These are phyloP conservation scores for Psilopogon haemacephalus DNA, from an alignment of 2,113 vertebrate genomes.

Conservation along the genomic window DNA sequence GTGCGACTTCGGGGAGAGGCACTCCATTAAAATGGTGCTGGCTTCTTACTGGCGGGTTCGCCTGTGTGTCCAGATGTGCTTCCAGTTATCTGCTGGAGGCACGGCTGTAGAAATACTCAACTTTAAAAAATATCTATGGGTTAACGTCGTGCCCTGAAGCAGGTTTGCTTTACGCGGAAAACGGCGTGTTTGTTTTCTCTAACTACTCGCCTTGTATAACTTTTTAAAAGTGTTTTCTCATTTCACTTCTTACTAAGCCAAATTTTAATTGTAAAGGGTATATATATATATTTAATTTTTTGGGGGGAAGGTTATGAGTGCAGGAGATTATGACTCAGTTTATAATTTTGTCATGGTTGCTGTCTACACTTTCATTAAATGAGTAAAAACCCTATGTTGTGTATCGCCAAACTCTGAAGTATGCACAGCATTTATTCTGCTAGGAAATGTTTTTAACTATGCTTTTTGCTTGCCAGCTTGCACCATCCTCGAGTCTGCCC, in stretches of 20 bases:
- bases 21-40: accelerated
- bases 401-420: not conserved
- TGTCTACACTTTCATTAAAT: not conserved
- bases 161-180: not conserved
- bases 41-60: too few species aligned
- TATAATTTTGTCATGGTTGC: not conserved
- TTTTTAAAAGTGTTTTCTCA: not conserved
- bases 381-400: not conserved
- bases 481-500: not conserved
- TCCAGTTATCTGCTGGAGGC: not conserved
- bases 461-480: not conserved
- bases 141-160: not conserved
- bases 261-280: not conserved
- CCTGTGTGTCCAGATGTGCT: not conserved
- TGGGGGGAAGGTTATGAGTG: not conserved
- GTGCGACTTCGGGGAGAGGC: not conserved
- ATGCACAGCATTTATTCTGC: accelerated
- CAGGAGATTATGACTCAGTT: not conserved
- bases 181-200: not conserved
- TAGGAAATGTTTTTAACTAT: not conserved
- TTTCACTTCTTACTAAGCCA: not conserved
- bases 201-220: accelerated
- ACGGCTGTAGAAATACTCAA: not conserved
- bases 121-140: accelerated
- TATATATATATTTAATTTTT: too few species aligned